These are phyloP conservation scores for Seira musarum DNA, from an alignment of 2,888 invertebrate genomes.

Conservation along the genomic window DNA sequence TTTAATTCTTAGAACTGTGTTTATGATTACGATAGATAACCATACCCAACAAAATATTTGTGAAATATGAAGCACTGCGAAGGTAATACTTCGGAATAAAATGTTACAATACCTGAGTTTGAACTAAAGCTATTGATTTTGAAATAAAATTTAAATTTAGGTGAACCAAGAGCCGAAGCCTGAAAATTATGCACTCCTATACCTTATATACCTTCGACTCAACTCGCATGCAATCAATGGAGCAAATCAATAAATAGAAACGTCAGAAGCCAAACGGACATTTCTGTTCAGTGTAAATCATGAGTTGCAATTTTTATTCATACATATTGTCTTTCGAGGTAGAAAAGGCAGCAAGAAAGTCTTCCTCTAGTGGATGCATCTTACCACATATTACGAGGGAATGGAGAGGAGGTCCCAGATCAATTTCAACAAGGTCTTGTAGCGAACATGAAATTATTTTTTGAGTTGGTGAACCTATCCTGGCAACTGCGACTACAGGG, in stretches of 20 bases:
- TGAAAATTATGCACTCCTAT: no score
- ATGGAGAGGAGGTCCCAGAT: slow-evolving; percentile 93
- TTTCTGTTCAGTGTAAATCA: not conserved
- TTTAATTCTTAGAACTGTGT: no score
- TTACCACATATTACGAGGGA: slow-evolving; percentile 91
- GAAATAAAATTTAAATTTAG: no score
- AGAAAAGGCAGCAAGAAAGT: slow-evolving; percentile 78
- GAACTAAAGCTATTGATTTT: no score
- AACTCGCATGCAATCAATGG: no score
- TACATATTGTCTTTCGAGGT: slow-evolving; percentile 69
- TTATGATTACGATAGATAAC: no score
- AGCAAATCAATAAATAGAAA: slow-evolving; percentile 1
- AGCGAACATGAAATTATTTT: slow-evolving; percentile 83
- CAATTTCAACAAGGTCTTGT: slow-evolving; percentile 79
- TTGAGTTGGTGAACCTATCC: slow-evolving; percentile 89
- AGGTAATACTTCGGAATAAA: no score
- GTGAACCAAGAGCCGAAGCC: no score
- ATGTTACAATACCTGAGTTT: no score
- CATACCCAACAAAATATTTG: no score
- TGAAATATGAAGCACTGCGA: no score
- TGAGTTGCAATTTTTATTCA: not conserved
- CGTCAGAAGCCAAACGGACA: not conserved
- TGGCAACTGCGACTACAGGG: slow-evolving; percentile 88
- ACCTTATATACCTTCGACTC: no score
- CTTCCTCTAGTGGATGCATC: slow-evolving; percentile 92